Conservation (phyloP, 2,797 vertebrate species). For the Trichosurus vulpecula region DNA sequence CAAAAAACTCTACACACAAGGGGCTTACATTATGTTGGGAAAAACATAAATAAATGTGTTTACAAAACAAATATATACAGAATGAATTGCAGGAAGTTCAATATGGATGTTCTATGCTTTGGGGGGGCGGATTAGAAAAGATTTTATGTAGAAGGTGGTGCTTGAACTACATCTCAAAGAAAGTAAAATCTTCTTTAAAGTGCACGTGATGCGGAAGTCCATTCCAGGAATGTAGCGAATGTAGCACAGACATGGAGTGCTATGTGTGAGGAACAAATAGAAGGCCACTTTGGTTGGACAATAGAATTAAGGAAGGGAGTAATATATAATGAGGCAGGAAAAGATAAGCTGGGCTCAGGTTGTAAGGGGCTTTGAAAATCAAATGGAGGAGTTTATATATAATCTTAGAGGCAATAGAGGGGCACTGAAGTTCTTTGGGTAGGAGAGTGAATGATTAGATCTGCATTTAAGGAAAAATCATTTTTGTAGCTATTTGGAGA, state of each 20-base stretch:
- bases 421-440: not conserved
- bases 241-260: not conserved
- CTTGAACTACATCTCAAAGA: not conserved
- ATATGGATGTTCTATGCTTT: not conserved
- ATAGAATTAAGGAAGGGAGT: not conserved
- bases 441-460: not conserved
- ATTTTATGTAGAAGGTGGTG: not conserved
- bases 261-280: not conserved
- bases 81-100: not conserved
- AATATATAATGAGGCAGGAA: not conserved
- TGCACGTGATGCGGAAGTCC: not conserved
- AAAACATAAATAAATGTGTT: conserved; percentile 7
- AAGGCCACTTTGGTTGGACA: not conserved
- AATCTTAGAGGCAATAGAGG: not conserved
- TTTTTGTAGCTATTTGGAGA: not conserved
- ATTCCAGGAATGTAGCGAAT: not conserved
- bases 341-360: not conserved
- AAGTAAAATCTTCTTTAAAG: not conserved
- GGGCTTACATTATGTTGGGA: not conserved
- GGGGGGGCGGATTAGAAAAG: not conserved
- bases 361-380: not conserved
- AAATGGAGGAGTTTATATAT: not conserved
- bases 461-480: not conserved
- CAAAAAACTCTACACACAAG: not conserved
- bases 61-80: not conserved